phyloP scores from a whole-genome alignment of 2,797 vertebrate species.

The Fringilla coelebs region DNA sequence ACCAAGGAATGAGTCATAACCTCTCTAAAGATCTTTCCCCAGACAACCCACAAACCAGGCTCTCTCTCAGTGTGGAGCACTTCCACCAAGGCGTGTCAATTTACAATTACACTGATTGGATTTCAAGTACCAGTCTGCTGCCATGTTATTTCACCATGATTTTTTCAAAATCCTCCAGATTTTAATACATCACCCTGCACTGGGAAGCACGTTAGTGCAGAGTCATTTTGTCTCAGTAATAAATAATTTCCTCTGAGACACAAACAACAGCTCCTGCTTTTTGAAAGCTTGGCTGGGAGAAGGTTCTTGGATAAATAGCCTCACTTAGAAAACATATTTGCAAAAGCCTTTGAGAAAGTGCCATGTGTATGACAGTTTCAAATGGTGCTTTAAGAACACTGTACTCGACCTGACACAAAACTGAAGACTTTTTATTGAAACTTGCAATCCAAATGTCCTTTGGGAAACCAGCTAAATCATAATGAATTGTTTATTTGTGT shows the following conservation, averaged over 20 bases:
- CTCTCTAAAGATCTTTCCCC: not conserved
- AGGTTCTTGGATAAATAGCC: conserved; percentile 29
- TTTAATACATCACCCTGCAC: not conserved
- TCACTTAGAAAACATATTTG: conserved; percentile 24
- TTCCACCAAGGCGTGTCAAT: not conserved
- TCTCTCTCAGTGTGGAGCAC: not conserved
- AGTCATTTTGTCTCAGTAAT: conserved; percentile 12
- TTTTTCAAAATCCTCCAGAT: not conserved
- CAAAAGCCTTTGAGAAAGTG: conserved; percentile 28
- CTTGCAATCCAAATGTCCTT: not conserved
- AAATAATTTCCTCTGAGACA: conserved; percentile 46
- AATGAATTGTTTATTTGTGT: not conserved
- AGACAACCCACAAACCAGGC: not conserved
- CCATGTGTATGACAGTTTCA: not conserved
- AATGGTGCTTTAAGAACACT: not conserved
- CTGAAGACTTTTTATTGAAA: not conserved
- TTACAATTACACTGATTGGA: not conserved
- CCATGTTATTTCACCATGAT: not conserved
- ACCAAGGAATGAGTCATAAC: not conserved
- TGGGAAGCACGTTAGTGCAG: not conserved
- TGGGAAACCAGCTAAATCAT: not conserved
- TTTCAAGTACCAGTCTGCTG: not conserved
- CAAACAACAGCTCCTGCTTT: conserved; percentile 27
- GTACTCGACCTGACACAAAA: conserved; percentile 9
- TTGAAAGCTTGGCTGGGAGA: conserved; percentile 14